Evolutionary conservation across 2,113 vertebrate species (phyloP).

Genomic region (Penelope pileata): DNA sequence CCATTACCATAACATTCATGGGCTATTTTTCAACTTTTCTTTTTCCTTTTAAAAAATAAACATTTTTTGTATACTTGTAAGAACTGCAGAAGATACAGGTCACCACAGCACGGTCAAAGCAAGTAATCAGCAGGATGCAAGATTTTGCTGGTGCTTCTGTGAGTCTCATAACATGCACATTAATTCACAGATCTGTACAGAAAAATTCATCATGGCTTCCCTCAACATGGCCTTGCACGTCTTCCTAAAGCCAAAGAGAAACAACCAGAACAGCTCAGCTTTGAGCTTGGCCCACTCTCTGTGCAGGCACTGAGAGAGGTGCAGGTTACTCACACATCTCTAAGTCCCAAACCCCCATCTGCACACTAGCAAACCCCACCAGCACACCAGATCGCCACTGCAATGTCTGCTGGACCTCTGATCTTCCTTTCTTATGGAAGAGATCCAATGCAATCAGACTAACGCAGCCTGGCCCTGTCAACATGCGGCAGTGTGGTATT

Average conservation of each 20-base stretch:
- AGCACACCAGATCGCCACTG: not conserved
- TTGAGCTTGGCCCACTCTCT: not conserved
- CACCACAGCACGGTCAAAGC: not conserved
- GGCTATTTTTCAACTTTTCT: not conserved
- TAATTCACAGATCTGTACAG: not conserved
- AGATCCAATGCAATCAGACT: rapidly evolving
- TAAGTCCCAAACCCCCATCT: not conserved
- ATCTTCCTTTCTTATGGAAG: not conserved
- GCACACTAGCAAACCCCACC: not conserved
- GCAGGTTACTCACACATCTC: not conserved
- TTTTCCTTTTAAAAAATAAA: not conserved
- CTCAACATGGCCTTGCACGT: not conserved
- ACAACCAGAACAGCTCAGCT: not conserved
- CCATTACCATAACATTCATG: not conserved
- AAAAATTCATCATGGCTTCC: not conserved
- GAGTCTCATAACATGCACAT: not conserved
- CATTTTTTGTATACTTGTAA: not conserved
- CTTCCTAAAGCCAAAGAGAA: slow-evolving; percentile 1
- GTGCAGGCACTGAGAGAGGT: rapidly evolving
- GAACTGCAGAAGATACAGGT: not conserved
- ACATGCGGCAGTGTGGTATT: rapidly evolving
- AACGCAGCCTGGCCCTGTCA: rapidly evolving
- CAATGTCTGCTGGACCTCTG: rapidly evolving
- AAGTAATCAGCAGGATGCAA: not conserved
- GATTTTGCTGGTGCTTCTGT: not conserved